A percentile compares a stretch with the other conserved stretches of the same genome.
These are phyloP conservation scores for Myotis planiceps DNA, from an alignment of 2,797 vertebrate genomes.

Conservation along the genomic window DNA sequence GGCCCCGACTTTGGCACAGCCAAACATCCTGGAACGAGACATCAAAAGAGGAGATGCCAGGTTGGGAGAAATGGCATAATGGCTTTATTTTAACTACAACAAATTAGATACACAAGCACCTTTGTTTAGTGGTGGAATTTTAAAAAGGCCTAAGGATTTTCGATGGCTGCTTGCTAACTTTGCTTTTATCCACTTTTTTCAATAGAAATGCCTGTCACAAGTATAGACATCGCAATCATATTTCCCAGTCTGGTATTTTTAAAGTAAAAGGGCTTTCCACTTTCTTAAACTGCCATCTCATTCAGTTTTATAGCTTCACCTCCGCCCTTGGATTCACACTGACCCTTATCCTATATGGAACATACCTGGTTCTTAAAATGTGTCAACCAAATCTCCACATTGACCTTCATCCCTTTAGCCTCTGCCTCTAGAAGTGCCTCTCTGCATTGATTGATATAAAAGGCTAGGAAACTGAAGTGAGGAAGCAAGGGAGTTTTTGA, in stretches of 20 bases:
- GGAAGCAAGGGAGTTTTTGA: neutral
- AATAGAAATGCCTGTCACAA: neutral
- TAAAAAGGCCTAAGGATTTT: slow-evolving; percentile 10
- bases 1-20: neutral
- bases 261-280: neutral
- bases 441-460: neutral
- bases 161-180: neutral
- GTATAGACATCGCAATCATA: neutral
- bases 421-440: neutral
- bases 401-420: neutral
- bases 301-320: neutral
- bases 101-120: neutral
- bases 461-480: neutral
- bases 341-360: neutral
- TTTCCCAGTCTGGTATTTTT: neutral
- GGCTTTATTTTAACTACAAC: neutral
- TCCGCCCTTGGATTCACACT: neutral
- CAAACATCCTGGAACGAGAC: neutral
- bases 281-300: neutral
- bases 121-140: neutral
- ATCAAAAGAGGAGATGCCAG: neutral
- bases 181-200: slow-evolving; percentile 27
- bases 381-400: neutral
- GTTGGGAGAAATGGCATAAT: neutral
- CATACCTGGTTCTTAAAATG: neutral